Conservation (phyloP, 2,888 invertebrate species). For the Epinotia nisella region DNA sequence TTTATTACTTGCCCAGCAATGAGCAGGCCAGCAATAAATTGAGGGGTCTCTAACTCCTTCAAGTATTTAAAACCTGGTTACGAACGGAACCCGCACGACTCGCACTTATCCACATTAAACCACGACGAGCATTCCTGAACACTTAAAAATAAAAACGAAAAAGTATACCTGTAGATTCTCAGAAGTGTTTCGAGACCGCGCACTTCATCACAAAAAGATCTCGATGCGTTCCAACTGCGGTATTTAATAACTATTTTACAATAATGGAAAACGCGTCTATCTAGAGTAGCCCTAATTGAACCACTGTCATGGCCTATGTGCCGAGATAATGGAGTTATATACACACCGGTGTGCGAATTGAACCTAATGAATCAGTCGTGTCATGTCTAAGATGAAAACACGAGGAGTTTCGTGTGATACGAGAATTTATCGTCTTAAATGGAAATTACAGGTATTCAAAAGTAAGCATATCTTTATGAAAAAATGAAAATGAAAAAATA, state of each 20-base stretch:
- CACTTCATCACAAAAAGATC: neutral
- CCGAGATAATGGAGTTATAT: slow-evolving; percentile 24
- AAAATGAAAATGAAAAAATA: no score
- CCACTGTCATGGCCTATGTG: slow-evolving; percentile 30
- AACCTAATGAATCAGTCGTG: slow-evolving; percentile 36
- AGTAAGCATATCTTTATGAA: neutral
- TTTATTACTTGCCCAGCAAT: no score
- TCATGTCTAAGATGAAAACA: slow-evolving; percentile 23
- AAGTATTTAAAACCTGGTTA: no score
- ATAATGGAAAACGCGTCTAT: slow-evolving; percentile 26
- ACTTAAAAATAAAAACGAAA: neutral
- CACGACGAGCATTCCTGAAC: neutral
- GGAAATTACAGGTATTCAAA: neutral
- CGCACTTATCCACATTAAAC: slow-evolving; percentile 4
- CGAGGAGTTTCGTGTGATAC: slow-evolving; percentile 5
- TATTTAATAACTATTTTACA: slow-evolving; percentile 16
- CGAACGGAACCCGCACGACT: slow-evolving; percentile 2
- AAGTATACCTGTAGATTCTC: slow-evolving; percentile 19
- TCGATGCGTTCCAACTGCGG: neutral
- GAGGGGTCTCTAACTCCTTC: no score
- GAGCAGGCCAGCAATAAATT: no score
- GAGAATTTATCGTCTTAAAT: neutral
- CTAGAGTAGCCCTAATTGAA: slow-evolving; percentile 25
- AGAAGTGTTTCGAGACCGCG: neutral
- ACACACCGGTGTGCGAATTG: slow-evolving; percentile 27